phyloP scores from a whole-genome alignment of 2,113 vertebrate species.

The Neogale vison region DNA sequence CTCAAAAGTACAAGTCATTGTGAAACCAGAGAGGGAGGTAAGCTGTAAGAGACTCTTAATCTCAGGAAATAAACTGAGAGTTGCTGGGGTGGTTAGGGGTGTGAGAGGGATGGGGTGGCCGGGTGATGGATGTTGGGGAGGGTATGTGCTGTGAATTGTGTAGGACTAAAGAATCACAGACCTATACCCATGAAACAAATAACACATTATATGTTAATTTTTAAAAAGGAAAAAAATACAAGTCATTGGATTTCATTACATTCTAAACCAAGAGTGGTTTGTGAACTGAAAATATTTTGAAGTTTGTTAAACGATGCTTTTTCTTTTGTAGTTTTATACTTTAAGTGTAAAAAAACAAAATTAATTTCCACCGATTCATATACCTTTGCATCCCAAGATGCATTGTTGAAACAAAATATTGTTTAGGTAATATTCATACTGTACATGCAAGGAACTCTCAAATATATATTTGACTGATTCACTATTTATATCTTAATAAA shows the following conservation, averaged over 20 bases:
- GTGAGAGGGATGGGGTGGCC: too few species aligned
- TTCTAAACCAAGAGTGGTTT: not conserved
- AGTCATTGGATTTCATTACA: constrained; percentile 2
- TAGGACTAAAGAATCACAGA: too few species aligned
- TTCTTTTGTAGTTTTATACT: not conserved
- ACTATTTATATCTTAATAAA: not conserved
- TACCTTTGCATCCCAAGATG: not conserved
- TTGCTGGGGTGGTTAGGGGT: too few species aligned
- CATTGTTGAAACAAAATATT: not conserved
- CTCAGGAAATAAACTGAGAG: too few species aligned
- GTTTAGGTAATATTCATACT: not conserved
- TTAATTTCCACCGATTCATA: not conserved
- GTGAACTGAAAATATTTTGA: not conserved
- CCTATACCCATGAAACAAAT: too few species aligned
- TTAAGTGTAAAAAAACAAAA: not conserved
- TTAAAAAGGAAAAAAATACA: too few species aligned
- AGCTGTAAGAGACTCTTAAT: too few species aligned
- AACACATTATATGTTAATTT: too few species aligned
- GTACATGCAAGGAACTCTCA: not conserved
- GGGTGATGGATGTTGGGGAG: too few species aligned
- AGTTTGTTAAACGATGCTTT: not conserved
- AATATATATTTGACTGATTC: not conserved
- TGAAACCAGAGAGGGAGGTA: too few species aligned
- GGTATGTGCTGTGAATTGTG: too few species aligned
- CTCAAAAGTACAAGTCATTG: too few species aligned